Conservation (phyloP, 2,888 invertebrate genomes). For the Colletes collaris region DNA sequence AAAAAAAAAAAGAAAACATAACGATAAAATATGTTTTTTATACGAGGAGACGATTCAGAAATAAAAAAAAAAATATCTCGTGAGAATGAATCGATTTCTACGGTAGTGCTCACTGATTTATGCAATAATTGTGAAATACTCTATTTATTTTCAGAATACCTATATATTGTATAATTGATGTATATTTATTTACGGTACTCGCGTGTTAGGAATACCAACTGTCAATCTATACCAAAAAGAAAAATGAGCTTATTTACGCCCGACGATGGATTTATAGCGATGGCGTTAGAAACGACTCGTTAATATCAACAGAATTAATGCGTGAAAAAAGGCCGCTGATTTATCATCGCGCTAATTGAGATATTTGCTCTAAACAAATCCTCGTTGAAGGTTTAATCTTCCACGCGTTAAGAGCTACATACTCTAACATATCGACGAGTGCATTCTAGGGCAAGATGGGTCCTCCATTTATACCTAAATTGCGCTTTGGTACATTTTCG, state of each 20-base stretch:
- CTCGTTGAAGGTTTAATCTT: conserved; percentile 35
- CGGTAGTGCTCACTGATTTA: conserved; percentile 69
- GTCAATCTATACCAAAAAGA: conserved; percentile 64
- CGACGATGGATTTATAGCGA: conserved; percentile 35
- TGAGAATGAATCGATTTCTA: conserved; percentile 18
- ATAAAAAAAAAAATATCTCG: conserved; percentile 7
- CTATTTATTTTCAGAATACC: conserved; percentile 61
- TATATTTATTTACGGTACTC: conserved; percentile 60
- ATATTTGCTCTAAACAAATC: conserved; percentile 14
- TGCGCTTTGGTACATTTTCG: conserved; percentile 44
- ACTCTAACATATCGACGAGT: conserved; percentile 41
- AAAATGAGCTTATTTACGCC: conserved; percentile 60
- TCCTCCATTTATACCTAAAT: conserved; percentile 35
- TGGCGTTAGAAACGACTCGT: conserved; percentile 26
- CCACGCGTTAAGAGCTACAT: conserved; percentile 37
- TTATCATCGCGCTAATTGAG: conserved; percentile 13
- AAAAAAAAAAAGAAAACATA: conserved; percentile 6
- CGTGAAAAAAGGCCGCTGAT: conserved; percentile 27
- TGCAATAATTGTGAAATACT: conserved; percentile 72
- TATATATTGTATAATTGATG: conserved; percentile 43
- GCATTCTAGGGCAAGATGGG: conserved; percentile 34
- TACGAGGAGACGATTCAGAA: conserved; percentile 5
- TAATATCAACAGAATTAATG: conserved; percentile 24
- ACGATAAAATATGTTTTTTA: conserved; percentile 29
- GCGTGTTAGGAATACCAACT: conserved; percentile 45